Percentiles rank a stretch among this genome's conserved stretches.
Evolutionary conservation across 2,797 vertebrate genomes (phyloP).

Genomic region (Rhinogobio ventralis): DNA sequence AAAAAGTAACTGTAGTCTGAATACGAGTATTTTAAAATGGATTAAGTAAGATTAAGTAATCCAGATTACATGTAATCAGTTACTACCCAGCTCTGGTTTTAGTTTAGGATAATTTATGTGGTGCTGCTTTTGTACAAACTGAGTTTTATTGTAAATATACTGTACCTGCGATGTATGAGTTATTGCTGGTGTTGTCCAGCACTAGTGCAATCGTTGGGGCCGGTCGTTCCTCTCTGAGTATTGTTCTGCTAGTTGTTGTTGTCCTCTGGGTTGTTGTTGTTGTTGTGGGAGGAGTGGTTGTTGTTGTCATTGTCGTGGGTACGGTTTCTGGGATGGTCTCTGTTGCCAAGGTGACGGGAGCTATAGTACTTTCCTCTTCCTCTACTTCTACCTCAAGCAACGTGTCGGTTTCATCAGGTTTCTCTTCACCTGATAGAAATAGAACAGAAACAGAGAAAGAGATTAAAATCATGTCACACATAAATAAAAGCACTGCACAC

Average conservation of each 20-base stretch:
- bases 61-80: too few relatives aligned
- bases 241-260: constrained; percentile 55
- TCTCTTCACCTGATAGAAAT: constrained; percentile 27
- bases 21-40: too few relatives aligned
- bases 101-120: neutral
- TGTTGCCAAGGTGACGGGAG: constrained; percentile 27
- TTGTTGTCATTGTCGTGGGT: constrained; percentile 30
- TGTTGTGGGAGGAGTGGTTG: constrained; percentile 55
- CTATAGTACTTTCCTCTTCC: constrained; percentile 69
- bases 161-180: constrained; percentile 76
- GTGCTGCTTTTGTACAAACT: neutral
- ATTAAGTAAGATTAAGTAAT: too few relatives aligned
- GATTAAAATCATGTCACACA: neutral
- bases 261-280: constrained; percentile 8
- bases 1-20: too few relatives aligned
- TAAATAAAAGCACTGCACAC: neutral
- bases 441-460: neutral
- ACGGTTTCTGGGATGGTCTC: constrained; percentile 49
- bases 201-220: constrained; percentile 69
- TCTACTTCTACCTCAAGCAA: constrained; percentile 72
- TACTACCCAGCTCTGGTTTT: neutral
- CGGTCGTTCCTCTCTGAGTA: constrained; percentile 61
- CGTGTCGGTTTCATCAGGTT: constrained; percentile 44
- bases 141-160: neutral
- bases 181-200: constrained; percentile 76